Base-by-base conservation (phyloP, 2,888 invertebrate species). In the Caradrina clavipalpis region DNA sequence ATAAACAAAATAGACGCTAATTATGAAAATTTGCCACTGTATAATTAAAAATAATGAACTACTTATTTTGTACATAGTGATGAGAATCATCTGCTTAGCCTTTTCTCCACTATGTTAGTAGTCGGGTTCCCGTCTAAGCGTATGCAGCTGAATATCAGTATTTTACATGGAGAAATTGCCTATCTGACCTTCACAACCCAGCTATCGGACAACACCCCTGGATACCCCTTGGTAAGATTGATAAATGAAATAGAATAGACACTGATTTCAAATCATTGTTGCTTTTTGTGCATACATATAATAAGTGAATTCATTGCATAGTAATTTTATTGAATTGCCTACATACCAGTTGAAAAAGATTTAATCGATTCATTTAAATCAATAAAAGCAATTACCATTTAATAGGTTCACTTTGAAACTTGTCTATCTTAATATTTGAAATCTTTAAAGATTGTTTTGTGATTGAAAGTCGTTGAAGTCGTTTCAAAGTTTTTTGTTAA, bases 331-430 rank as follows among this genome's bases (percentile, higher is more conserved):
- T 13, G 4, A 54, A 61, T 53, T 49, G n/a, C 17, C n/a, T 56
- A 47, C 55, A 19, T 39, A 39, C 39, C 39, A 21, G 66, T 67
- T 67, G 7, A 62, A 60, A 64, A 42, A 64, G 39, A 67, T 67
- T 61, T 13, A 49, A 64, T 77, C 19, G 13, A 59, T 53, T 47
- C 1, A 53, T 56, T 65, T 65, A 54, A 65, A 53, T 77, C 62
- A 45, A 53, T 76, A 65, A 76, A 69, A 77, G 51, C 61, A 65
- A 76, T 62, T 51, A 39, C 56, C 7, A 50, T 65, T 51, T 77
- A 81, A 81, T 70, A 70, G 72, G 45, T 66, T 71, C 53, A 77
- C 64, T 81, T 77, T 70, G 13, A 59, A 80, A 66, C 59, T 77
- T 59, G 26, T 65, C 55, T 58, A 69, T 77, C 53, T 76, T 69